phyloP scores from a whole-genome alignment of 2,797 vertebrate genomes.

The Nannoperca australis region DNA sequence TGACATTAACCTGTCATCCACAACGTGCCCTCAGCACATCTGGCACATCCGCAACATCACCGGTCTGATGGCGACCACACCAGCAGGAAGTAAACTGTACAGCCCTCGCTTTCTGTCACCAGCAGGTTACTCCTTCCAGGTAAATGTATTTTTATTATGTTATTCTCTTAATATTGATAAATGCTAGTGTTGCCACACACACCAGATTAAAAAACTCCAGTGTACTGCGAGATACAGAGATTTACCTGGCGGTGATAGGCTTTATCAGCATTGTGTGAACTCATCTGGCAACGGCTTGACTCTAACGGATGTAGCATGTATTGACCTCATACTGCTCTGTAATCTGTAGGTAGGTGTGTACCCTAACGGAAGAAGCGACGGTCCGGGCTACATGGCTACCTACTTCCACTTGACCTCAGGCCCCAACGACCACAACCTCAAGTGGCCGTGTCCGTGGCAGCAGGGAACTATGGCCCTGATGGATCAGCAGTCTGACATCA shows the following conservation, averaged over 20 bases:
- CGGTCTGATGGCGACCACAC: slow-evolving; percentile 72
- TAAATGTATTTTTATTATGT: slow-evolving; percentile 39
- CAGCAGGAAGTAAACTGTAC: slow-evolving; percentile 59
- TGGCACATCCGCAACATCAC: slow-evolving; percentile 90
- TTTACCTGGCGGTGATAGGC: too few species aligned
- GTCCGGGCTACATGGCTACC: slow-evolving; percentile 75
- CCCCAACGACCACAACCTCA: slow-evolving; percentile 84
- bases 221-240: too few species aligned
- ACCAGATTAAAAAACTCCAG: too few species aligned
- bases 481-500: slow-evolving; percentile 92
- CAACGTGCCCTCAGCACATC: slow-evolving; percentile 88
- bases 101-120: slow-evolving; percentile 89
- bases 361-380: slow-evolving; percentile 57
- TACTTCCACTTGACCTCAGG: slow-evolving; percentile 89
- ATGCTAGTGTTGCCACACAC: too few species aligned
- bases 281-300: too few species aligned
- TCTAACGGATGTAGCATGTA: too few species aligned
- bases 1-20: slow-evolving; percentile 92
- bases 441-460: slow-evolving; percentile 93
- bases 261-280: too few species aligned
- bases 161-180: not conserved
- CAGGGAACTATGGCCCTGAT: slow-evolving; percentile 89
- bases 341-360: slow-evolving; percentile 84
- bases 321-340: slow-evolving; percentile 46
- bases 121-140: slow-evolving; percentile 91